phyloP scores from a whole-genome alignment of 1,140 invertebrate genomes.

The Hydropsyche tenuis region DNA sequence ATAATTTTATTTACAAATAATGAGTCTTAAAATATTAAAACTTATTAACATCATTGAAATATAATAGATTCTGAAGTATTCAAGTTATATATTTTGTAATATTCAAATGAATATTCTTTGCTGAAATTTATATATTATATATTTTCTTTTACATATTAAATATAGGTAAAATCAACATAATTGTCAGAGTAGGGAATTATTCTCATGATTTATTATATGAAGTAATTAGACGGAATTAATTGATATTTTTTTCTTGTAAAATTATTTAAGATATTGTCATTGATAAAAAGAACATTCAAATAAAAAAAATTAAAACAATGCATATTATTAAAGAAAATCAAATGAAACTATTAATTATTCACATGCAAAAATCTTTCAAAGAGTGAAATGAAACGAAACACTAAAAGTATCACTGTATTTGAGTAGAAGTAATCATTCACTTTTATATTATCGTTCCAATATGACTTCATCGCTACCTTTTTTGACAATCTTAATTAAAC shows the following conservation, averaged over 20 bases:
- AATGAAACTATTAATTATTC: background rate
- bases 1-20: background rate
- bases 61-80: background rate
- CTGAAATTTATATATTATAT: background rate
- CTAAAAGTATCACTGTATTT: background rate
- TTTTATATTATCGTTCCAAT: background rate
- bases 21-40: background rate
- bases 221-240: too few relatives aligned
- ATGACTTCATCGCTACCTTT: background rate
- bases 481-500: too few relatives aligned
- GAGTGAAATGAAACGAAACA: background rate
- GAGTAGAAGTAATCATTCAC: background rate
- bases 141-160: too few relatives aligned
- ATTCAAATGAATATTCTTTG: background rate
- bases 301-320: background rate
- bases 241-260: too few relatives aligned
- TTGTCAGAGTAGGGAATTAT: slow-evolving; percentile 7
- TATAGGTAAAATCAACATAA: background rate
- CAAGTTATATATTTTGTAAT: too few relatives aligned
- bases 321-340: background rate
- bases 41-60: background rate
- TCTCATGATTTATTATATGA: background rate
- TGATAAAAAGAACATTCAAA: background rate
- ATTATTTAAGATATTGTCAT: too few relatives aligned
- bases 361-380: background rate